phyloP scores from a whole-genome alignment of 64 coral and sea anemone genomes.

The Catalaphyllia jardinei region DNA sequence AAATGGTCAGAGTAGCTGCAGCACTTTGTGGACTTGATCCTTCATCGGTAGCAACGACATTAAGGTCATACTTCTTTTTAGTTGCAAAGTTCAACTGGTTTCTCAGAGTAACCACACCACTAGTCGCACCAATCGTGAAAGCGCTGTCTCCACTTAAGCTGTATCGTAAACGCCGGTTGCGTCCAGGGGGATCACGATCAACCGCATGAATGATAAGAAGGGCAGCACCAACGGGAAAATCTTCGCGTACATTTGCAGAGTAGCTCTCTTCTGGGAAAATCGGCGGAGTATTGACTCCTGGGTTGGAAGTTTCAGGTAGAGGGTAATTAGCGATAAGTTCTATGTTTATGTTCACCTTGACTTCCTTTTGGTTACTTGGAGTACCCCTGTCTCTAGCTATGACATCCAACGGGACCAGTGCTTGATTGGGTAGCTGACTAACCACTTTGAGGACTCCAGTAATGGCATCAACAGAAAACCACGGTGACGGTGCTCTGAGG shows the following conservation, averaged over 20 bases:
- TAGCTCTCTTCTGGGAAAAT: slow-evolving; percentile 70
- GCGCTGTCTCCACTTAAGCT: slow-evolving; percentile 35
- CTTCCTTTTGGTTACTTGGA: neutral
- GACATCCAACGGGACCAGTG: neutral
- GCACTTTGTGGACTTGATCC: slow-evolving; percentile 19
- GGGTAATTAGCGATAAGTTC: slow-evolving; percentile 46
- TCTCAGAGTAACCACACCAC: slow-evolving; percentile 71
- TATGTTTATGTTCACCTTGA: slow-evolving; percentile 6
- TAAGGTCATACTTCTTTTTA: slow-evolving; percentile 38
- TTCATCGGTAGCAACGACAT: slow-evolving; percentile 44
- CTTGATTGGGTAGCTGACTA: slow-evolving; percentile 32
- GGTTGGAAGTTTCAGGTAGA: slow-evolving; percentile 15
- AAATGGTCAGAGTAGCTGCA: slow-evolving; percentile 58
- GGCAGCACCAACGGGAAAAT: slow-evolving; percentile 72
- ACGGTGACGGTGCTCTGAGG: slow-evolving; percentile 2
- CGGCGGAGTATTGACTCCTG: slow-evolving; percentile 59
- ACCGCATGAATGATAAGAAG: slow-evolving; percentile 69
- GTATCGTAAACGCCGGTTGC: slow-evolving; percentile 51
- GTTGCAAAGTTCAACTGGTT: slow-evolving; percentile 43
- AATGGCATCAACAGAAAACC: slow-evolving; percentile 79
- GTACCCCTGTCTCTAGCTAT: slow-evolving; percentile 68
- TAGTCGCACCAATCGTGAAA: slow-evolving; percentile 50
- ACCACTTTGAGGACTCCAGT: slow-evolving; percentile 78
- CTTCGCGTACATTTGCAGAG: slow-evolving; percentile 77
- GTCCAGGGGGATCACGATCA: slow-evolving; percentile 71